Evolutionary conservation across 1,140 invertebrate species (phyloP).

Genomic region (Pseudomyrmex dendroicus): DNA sequence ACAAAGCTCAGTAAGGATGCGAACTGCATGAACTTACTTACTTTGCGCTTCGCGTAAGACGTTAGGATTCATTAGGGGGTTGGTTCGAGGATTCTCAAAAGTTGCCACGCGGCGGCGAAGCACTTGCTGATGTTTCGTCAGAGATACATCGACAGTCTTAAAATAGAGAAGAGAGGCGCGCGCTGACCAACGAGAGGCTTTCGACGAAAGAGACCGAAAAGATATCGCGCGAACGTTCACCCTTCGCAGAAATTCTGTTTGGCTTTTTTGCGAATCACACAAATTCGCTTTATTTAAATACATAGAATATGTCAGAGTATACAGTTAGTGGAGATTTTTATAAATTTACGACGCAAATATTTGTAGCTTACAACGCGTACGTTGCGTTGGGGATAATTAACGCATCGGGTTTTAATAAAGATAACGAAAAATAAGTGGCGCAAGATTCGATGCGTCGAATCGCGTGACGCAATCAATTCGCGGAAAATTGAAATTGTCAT

Average conservation of each 20-base stretch:
- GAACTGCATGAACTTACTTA: not conserved
- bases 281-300: not conserved
- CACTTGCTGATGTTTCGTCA: constrained; percentile 52
- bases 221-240: constrained; percentile 51
- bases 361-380: too few species aligned
- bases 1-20: not conserved
- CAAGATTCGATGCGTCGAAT: too few species aligned
- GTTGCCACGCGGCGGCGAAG: not conserved
- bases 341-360: too few species aligned
- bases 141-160: constrained; percentile 59
- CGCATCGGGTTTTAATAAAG: too few species aligned
- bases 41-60: not conserved
- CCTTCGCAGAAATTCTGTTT: not conserved
- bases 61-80: constrained; percentile 1
- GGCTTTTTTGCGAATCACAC: not conserved
- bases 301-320: not conserved
- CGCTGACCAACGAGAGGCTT: constrained; percentile 38
- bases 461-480: not conserved
- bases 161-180: constrained; percentile 51
- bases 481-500: not conserved
- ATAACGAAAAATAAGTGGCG: too few species aligned
- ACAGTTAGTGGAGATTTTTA: not conserved
- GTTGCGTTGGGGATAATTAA: too few species aligned
- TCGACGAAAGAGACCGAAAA: constrained; percentile 30
- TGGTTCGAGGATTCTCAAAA: constrained; percentile 23